Base-by-base conservation (phyloP, 1,140 invertebrate genomes). In the Caenorhabditis latens region DNA sequence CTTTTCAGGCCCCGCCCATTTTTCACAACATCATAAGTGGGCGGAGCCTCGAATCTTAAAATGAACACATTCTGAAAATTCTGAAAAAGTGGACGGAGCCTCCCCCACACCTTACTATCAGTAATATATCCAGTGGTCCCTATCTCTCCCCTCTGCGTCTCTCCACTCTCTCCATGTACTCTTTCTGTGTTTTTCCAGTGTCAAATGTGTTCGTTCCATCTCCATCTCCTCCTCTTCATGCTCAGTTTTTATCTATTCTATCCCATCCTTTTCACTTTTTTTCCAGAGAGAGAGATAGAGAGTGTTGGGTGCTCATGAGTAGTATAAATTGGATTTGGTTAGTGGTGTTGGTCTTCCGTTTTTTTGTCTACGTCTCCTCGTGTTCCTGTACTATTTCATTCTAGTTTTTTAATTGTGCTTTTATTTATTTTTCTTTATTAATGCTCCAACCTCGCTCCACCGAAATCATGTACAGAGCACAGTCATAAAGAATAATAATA, bases 281-380 rank as follows among this genome's bases (percentile, higher is more conserved):
- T 79, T 53, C n/a, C 8, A 50, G 46, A 50, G 19, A 71, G 32
- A 67, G n/a, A 79, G 71, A 79, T 50, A 79, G 43, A 79, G 71
- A 13, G 46, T 79, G 46, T 50, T 63, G 61, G 24, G 43, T 79
- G 46, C 46, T 42, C 40, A 46, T 43, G 71, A 79, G 71, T 79
- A 79, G 71, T 79, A 79, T 79, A 79, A 79, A 79, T 79, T 79
- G 46, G 71, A 79, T 79, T 79, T 79, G 46, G 46, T 48, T 48
- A 53, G 65, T 71, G 65, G 14, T 71, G 65, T 19, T 19, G 40
- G 46, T 24, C 11, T 40, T 13, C 40, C 42, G 13, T 21, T 79
- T 50, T 79, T 79, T 32, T 40, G 9, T 19, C 63, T 67, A 32
- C 24, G 32, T 67, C 13, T 67, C 63, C 42, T 19, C 11, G 40